Evolutionary conservation across 2,797 vertebrate species (phyloP).

Genomic region (Sebastes oblongus): DNA sequence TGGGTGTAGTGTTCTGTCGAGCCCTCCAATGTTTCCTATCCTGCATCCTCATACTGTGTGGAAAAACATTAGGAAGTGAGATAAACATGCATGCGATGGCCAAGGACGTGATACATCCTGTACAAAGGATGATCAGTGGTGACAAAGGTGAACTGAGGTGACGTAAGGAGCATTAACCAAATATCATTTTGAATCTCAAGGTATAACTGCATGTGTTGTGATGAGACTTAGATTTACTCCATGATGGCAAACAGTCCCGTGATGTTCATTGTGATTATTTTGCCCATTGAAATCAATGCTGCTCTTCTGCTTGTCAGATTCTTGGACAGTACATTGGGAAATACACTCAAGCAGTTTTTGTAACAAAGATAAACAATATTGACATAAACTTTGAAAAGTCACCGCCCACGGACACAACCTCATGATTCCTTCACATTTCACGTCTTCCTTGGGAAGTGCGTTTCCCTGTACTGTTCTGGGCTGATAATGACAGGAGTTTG

Average conservation of each 20-base stretch:
- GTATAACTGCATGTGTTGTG: neutral
- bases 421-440: neutral
- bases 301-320: neutral
- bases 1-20: constrained; percentile 16
- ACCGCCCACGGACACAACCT: neutral
- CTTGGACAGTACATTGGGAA: constrained; percentile 3
- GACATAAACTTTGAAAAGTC: neutral
- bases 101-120: constrained; percentile 46
- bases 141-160: neutral
- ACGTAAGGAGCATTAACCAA: neutral
- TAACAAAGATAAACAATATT: constrained; percentile 2
- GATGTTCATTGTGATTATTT: neutral
- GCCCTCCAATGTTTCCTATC: constrained; percentile 24
- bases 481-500: neutral
- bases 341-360: neutral
- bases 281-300: neutral
- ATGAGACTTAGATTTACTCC: neutral
- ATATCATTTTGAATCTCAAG: neutral
- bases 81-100: neutral
- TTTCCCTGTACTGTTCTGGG: neutral
- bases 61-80: constrained; percentile 54
- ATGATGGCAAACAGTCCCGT: neutral
- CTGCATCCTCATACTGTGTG: constrained; percentile 30
- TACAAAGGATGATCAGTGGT: fast-evolving
- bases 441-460: neutral